Base-by-base conservation (phyloP, 2,113 vertebrate species). In the Leuciscus idus region DNA sequence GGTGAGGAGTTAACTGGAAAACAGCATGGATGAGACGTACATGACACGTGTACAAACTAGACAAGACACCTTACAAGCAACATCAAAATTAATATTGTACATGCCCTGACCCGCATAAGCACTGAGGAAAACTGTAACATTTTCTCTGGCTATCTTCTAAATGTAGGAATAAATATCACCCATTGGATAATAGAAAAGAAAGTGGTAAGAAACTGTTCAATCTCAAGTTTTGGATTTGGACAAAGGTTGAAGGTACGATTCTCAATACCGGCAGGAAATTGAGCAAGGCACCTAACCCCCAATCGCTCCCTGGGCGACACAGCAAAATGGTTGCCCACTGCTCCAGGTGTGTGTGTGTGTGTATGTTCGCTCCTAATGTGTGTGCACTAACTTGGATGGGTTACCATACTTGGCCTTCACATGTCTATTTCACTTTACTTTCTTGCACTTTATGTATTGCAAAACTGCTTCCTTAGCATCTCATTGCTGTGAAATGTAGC, bases 1-100 rank as follows among this genome's bases (percentile, higher is more conserved):
- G 96, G 93, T 96, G 94, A 94, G 95, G 93, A 93, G 94, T 97
- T 98, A 99, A 98, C 97, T 98, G 97, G 96, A 98, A 99, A 97
- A 99, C 94, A 98, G 94, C 94, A 96, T n/a, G 96, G 92, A 94
- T 88, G 94, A 95, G 92, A 95, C 89, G 95, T 95, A 88, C 90
- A 91, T 93, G 90, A 95, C 87, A 91, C 91, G 84, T 92, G 91
- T 91, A 92, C 89, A 91, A 81, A 90, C 81, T 87, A 72, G 77
- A 81, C 88, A 76, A 88, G 76, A 88, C 86, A 77, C 33, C 81
- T 70, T 26, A 73, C 66, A 91, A 87, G 62, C 66, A 91, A 89
- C 59, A 86, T 33, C 73, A 87, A 17, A 72, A 80, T 48, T 39
- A 90, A 87, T 84, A 90, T 86, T 59, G 46, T 77, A 87, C 80